A percentile compares a stretch with the other conserved stretches of the same genome.
phyloP scores from a whole-genome alignment of 1,140 invertebrate genomes.

The Musca domestica region DNA sequence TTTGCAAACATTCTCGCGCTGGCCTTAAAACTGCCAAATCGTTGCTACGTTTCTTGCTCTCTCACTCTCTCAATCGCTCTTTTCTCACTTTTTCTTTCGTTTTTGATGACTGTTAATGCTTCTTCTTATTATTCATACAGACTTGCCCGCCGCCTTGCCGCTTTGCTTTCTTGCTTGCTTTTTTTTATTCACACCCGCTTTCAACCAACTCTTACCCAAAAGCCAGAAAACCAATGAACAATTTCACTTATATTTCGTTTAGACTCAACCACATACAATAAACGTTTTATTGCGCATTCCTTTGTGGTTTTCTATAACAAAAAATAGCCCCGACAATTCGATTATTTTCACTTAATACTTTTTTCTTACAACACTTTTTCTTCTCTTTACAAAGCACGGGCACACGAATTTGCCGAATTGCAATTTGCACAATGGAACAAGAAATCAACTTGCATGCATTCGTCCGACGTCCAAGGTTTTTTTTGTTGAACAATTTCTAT shows the following conservation, averaged over 20 bases:
- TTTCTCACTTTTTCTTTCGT: no score
- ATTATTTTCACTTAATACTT: conserved; percentile 2
- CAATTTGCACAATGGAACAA: no score
- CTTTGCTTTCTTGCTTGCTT: background rate
- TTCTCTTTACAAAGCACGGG: no score
- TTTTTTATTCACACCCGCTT: background rate
- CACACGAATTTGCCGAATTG: no score
- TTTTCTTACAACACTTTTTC: background rate
- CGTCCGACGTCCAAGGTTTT: no score
- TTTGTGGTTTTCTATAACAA: conserved; percentile 15
- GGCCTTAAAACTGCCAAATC: conserved; percentile 6
- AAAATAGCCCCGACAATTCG: background rate
- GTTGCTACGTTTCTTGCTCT: background rate
- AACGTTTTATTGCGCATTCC: conserved; percentile 9
- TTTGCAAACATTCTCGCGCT: no score
- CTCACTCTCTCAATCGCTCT: no score
- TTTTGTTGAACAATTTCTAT: no score
- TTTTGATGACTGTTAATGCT: no score
- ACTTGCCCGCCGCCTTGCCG: background rate
- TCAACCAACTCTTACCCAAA: conserved; percentile 6
- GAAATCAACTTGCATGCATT: no score
- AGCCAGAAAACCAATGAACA: background rate
- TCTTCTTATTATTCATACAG: no score
- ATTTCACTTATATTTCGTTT: conserved; percentile 13
- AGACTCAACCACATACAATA: conserved; percentile 2